Percentiles rank a stretch among this genome's conserved stretches.
Conservation (phyloP, 2,888 invertebrate species). For the Andrena fulva region DNA sequence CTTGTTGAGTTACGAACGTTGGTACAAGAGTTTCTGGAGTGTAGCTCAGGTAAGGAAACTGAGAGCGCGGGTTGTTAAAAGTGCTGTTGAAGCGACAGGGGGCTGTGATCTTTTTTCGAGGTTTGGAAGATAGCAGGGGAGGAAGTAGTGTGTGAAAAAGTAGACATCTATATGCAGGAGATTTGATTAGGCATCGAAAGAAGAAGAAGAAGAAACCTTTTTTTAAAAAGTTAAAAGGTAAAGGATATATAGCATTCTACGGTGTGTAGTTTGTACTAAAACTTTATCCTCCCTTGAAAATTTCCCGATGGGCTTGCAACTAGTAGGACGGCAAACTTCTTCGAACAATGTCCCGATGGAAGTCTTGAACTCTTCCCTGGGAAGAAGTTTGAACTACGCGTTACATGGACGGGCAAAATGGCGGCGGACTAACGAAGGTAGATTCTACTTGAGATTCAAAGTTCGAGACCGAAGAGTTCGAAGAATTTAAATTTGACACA, state of each 20-base stretch:
- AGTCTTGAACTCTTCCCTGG: slow-evolving; percentile 29
- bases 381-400: slow-evolving; percentile 29
- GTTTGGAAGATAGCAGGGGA: neutral
- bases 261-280: slow-evolving; percentile 42
- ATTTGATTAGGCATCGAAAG: neutral
- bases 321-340: slow-evolving; percentile 51
- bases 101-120: neutral
- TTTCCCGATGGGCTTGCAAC: slow-evolving; percentile 43
- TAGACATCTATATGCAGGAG: neutral
- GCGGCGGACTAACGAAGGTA: neutral
- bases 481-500: no score
- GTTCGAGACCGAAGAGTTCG: no score
- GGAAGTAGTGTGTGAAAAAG: no score
- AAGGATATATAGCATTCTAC: slow-evolving; percentile 69
- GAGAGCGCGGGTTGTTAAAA: no score
- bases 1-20: neutral
- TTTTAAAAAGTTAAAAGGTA: slow-evolving; percentile 41
- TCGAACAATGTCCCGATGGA: slow-evolving; percentile 41
- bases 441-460: no score
- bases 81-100: no score
- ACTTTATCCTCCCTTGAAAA: slow-evolving; percentile 47
- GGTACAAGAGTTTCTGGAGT: neutral
- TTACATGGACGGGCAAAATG: slow-evolving; percentile 7
- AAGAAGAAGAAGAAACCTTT: no score
- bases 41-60: no score